Evolutionary conservation across 1,140 invertebrate species (phyloP), one percentile per base, ranked within the genome.

Genomic region (Drosophila rhopaloa): DNA sequence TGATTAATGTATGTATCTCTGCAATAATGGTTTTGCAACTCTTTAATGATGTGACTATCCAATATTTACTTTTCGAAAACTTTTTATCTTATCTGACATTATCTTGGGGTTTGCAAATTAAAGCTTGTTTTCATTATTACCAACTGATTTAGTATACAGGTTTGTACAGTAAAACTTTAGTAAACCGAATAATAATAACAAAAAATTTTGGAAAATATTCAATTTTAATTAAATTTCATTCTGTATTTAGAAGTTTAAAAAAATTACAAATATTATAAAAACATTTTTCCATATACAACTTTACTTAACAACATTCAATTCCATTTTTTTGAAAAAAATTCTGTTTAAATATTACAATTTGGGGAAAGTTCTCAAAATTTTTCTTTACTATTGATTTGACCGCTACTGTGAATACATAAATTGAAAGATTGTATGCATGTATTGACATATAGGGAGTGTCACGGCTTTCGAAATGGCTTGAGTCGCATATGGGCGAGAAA

Each of bases 391-490:
- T 11, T 19, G 0, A n/a, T 29, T 16, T 5, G 11, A 44, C 60
- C 60, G 0, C 9, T 32, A 27, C 13, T 51, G 46, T 67, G 62
- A 5, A 16, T 35, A 32, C 63, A 47, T 48, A 13, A 66, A 24
- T 9, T 27, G 29, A 24, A 48, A 24, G 50, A 62, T 27, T 37
- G 19, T 24, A 24, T 35, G 38, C 35, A 56, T 56, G 24, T 24
- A 55, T 43, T 46, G 41, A 56, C 63, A 47, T 56, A 70, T 56
- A 71, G 67, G 67, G 67, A 70, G 67, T 71, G 67, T 51, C 53
- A 10, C 11, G 29, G 35, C 6, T 47, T 68, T 56, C 14, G 43
- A 6, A 51, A 67, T 51, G 14, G 29, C 61, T 29, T 51, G 37
- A 66, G 46, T 40, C 27, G 24, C 37, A 66, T 66, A 32, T 41